A percentile compares a stretch with the other conserved stretches of the same genome.
phyloP scores from a whole-genome alignment of 2,113 vertebrate genomes.

The Brachyhypopomus gauderio region DNA sequence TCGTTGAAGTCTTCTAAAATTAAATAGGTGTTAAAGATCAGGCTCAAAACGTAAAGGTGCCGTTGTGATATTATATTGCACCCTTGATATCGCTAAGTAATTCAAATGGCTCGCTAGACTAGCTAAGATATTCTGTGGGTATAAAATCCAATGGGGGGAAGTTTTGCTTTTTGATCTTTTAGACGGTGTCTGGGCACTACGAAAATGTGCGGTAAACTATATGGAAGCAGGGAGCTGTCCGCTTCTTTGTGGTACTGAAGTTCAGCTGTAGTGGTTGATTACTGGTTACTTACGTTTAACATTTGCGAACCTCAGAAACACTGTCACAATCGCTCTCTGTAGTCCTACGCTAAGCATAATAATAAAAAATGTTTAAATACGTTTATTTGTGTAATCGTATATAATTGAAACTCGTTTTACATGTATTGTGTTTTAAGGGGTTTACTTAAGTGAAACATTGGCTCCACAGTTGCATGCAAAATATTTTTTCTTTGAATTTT shows the following conservation, averaged over 20 bases:
- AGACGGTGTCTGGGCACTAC: background rate
- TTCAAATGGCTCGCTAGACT: too few species aligned
- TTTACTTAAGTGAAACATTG: background rate
- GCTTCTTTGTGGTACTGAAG: conserved; percentile 61
- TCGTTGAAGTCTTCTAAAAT: background rate
- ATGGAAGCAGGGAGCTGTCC: conserved; percentile 58
- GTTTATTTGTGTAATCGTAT: background rate
- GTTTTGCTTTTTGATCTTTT: too few species aligned
- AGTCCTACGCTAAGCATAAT: background rate
- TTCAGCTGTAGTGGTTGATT: background rate
- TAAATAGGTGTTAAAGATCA: too few species aligned
- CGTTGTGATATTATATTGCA: too few species aligned
- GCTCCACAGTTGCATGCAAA: too few species aligned
- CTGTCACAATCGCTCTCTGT: background rate
- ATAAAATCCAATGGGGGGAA: too few species aligned
- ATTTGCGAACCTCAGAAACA: background rate
- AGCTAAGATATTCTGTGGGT: too few species aligned
- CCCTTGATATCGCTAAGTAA: too few species aligned
- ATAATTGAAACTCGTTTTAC: background rate
- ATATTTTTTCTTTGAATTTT: too few species aligned
- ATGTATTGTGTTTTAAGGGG: background rate
- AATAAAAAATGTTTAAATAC: background rate
- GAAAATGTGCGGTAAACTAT: background rate
- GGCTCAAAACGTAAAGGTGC: too few species aligned
- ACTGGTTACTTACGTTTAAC: background rate